Evolutionary conservation across 2,888 invertebrate genomes (phyloP).

Genomic region (Orchesella flavescens): DNA sequence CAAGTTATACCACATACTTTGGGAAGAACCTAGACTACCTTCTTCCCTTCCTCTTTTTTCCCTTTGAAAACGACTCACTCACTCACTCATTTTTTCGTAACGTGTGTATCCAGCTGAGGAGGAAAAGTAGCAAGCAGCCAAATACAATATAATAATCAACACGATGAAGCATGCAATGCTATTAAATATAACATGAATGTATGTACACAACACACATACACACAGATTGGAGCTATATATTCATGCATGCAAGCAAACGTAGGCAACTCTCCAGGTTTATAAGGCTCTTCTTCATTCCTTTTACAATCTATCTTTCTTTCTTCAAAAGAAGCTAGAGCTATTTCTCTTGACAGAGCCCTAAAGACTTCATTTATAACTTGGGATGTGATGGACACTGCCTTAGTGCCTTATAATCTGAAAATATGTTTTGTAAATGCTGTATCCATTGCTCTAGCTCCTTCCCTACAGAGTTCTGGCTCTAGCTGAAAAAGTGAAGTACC

Average conservation of each 20-base stretch:
- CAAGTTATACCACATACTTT: slow-evolving; percentile 20
- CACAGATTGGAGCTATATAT: neutral
- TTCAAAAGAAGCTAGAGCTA: neutral
- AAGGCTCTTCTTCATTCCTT: slow-evolving; percentile 12
- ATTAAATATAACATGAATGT: neutral
- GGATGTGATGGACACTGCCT: neutral
- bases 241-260: neutral
- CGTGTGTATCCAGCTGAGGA: slow-evolving; percentile 62
- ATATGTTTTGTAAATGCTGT: neutral
- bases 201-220: no score
- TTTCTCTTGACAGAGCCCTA: slow-evolving; percentile 27
- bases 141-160: slow-evolving; percentile 37
- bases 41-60: slow-evolving; percentile 22
- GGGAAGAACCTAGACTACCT: slow-evolving; percentile 40
- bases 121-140: neutral
- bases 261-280: slow-evolving; percentile 16
- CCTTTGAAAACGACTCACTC: no score
- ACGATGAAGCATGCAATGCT: slow-evolving; percentile 31
- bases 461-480: neutral
- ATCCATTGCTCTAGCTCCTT: neutral
- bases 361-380: slow-evolving; percentile 21
- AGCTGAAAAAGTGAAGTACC: neutral
- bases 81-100: slow-evolving; percentile 46
- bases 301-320: slow-evolving; percentile 18
- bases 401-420: neutral